Evolutionary conservation across 2,797 vertebrate genomes (phyloP), one percentile per base, ranked within the genome.

Genomic region (Sphenopsis melanotis): DNA sequence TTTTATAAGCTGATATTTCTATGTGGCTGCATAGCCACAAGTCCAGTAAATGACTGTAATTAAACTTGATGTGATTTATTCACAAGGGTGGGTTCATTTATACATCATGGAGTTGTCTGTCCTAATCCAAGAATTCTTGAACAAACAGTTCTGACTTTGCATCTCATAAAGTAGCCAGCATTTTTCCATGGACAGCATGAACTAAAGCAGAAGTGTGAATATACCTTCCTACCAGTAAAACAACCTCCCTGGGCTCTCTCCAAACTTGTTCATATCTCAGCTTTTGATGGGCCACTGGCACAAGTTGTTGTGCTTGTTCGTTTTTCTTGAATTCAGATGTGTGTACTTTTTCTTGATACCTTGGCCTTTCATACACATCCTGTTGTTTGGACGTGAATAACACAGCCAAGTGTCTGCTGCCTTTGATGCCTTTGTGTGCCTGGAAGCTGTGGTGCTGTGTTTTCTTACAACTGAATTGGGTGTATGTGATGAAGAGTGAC

Each of bases 1-100:
- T 13, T 86, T 83, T 78, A 32, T 56, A 68, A 88, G 36, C 49
- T 70, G 63, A 1, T 90, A 46, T 82, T 94, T 93, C 44, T 94
- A 1, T 30, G 29, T 83, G 65, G 21, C 91, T 81, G 46, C 44
- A 27, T 53, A 74, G 39, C 46, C 47, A n/a, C 39, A 81, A 68
- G 59, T 76, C 36, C 52, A 76, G 26, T 63, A 69, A 47, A 90
- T 37, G 52, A 37, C 39, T 74, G 55, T 82, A 64, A 92, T 96
- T 94, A 86, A 86, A 88, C n/a, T 52, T 65, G 13, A 55, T 84
- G 32, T 53, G 69, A 70, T 94, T 90, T 84, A 66, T 94, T 93
- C 0, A 0, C 61, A 82, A 56, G 50, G 23, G 6, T 83, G 47
- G 29, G 44, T 87, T 92, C 26, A 29, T 79, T 93, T 89, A 47